Evolutionary conservation across 2,888 invertebrate genomes (phyloP).

Genomic region (Mythimna vitellina): DNA sequence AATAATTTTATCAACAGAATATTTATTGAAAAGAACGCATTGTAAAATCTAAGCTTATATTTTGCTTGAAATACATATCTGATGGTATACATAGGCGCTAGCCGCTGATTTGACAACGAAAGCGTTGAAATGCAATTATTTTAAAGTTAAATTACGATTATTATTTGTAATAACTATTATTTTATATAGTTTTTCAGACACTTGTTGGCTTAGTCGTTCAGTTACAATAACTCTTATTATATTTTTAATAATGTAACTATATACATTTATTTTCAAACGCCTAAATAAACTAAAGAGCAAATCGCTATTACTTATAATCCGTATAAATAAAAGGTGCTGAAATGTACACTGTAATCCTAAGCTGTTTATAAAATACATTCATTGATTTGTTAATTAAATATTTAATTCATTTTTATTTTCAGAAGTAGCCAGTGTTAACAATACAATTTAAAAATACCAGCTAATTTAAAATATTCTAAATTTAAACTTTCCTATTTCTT

Average conservation of each 20-base stretch:
- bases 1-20: neutral
- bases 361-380: constrained; percentile 39
- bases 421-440: constrained; percentile 19
- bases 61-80: constrained; percentile 59
- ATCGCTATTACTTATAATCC: constrained; percentile 44
- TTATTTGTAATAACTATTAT: constrained; percentile 19
- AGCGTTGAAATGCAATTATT: constrained; percentile 56
- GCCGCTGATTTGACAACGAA: constrained; percentile 48
- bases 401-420: constrained; percentile 4
- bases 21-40: constrained; percentile 38
- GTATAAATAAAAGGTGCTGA: constrained; percentile 60
- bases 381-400: constrained; percentile 20
- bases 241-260: neutral
- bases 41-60: constrained; percentile 20
- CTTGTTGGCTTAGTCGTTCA: neutral
- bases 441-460: constrained; percentile 4
- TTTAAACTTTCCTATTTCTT: constrained; percentile 27
- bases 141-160: constrained; percentile 34
- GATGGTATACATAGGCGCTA: constrained; percentile 32
- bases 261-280: constrained; percentile 27
- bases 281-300: constrained; percentile 45
- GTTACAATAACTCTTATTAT: neutral
- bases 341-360: constrained; percentile 60
- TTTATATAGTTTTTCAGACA: constrained; percentile 1
- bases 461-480: constrained; percentile 27